Evolutionary conservation across 1,140 invertebrate species (phyloP).

Genomic region (Drosophila navojoa): DNA sequence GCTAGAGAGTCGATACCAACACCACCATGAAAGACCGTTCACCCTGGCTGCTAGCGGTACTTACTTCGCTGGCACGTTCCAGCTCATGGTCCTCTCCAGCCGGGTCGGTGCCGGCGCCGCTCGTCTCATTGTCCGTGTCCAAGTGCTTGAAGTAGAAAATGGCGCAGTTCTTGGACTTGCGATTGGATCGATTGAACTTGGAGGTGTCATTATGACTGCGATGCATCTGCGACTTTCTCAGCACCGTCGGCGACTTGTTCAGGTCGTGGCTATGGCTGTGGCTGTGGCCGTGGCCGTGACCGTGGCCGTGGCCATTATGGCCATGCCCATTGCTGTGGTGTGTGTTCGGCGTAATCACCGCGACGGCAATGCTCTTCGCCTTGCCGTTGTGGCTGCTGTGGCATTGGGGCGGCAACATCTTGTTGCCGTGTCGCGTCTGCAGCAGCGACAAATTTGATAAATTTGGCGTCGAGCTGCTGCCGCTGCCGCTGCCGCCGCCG

Average conservation of each 20-base stretch:
- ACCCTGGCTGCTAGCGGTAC: slow-evolving; percentile 56
- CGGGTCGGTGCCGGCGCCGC: slow-evolving; percentile 64
- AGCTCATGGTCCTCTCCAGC: slow-evolving; percentile 49
- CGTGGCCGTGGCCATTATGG: slow-evolving; percentile 16
- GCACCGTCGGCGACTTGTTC: slow-evolving; percentile 66
- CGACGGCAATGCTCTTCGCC: slow-evolving; percentile 75
- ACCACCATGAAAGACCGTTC: background rate
- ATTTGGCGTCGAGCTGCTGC: slow-evolving; percentile 31
- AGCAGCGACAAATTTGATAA: slow-evolving; percentile 34
- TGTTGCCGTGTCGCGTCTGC: slow-evolving; percentile 50
- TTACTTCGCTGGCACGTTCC: slow-evolving; percentile 57
- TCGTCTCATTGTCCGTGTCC: slow-evolving; percentile 91
- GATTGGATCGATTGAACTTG: slow-evolving; percentile 88
- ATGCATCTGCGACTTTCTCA: slow-evolving; percentile 78
- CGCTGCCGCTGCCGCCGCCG: slow-evolving; percentile 10
- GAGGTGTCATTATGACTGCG: slow-evolving; percentile 85
- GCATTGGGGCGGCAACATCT: slow-evolving; percentile 58
- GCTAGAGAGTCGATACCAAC: slow-evolving; percentile 1
- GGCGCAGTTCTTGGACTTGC: slow-evolving; percentile 91
- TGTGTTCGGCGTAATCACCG: slow-evolving; percentile 74
- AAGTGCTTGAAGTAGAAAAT: slow-evolving; percentile 93
- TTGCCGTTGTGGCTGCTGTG: slow-evolving; percentile 29
- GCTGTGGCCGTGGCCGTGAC: slow-evolving; percentile 31
- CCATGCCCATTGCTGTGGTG: slow-evolving; percentile 32
- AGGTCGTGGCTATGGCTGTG: slow-evolving; percentile 51